Conservation (phyloP, 1,140 invertebrate genomes). For the Tetramorium alpestre region DNA sequence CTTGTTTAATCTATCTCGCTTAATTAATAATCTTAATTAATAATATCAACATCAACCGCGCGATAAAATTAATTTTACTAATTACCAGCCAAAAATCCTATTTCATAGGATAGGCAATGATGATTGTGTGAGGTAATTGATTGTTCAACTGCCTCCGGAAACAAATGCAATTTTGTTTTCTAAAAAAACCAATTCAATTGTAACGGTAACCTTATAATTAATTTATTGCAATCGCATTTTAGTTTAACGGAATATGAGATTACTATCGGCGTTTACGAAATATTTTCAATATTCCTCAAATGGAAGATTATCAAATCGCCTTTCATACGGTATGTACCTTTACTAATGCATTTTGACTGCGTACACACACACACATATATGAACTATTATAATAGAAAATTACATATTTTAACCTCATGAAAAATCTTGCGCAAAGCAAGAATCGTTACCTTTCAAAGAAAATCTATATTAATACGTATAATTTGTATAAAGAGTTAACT, state of each 20-base stretch:
- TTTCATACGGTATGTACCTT: not conserved
- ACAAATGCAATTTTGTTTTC: conserved; percentile 11
- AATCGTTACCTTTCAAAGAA: not conserved
- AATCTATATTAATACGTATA: not conserved
- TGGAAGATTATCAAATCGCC: not conserved
- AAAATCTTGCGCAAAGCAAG: not conserved
- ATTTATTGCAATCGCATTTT: not conserved
- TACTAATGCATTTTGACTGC: not conserved
- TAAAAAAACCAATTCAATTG: not conserved
- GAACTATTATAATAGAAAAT: not conserved
- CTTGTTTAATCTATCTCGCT: not conserved
- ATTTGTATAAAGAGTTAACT: not conserved
- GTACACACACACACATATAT: too few relatives aligned
- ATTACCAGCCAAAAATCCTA: not conserved
- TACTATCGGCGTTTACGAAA: not conserved
- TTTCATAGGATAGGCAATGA: not conserved
- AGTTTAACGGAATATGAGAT: not conserved
- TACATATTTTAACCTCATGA: not conserved
- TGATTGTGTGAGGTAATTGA: not conserved
- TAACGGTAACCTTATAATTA: conserved; percentile 8
- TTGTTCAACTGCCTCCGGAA: not conserved
- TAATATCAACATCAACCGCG: not conserved
- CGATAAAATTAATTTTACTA: not conserved
- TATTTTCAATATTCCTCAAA: not conserved
- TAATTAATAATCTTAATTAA: not conserved